These are phyloP conservation scores for Thamnaconus septentrionalis DNA, from an alignment of 2,113 vertebrate genomes.

Conservation along the genomic window DNA sequence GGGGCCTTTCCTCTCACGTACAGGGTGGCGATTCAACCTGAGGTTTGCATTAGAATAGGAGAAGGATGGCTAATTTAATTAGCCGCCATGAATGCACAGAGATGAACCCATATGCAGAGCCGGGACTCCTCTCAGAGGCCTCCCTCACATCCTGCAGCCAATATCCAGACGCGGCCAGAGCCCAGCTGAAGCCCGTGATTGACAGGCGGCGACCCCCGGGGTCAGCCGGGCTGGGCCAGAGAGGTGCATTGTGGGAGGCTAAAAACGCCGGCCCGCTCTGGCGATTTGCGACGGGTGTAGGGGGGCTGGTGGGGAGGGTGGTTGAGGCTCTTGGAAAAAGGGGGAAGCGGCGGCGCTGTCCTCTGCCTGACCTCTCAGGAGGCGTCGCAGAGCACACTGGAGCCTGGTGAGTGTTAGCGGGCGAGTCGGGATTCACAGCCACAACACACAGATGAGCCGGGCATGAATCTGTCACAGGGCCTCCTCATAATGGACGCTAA, in stretches of 20 bases:
- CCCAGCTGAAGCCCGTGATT: constrained; percentile 74
- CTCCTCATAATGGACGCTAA: neutral
- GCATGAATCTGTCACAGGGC: constrained; percentile 1
- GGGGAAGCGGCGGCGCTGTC: constrained; percentile 66
- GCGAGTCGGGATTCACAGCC: constrained; percentile 29
- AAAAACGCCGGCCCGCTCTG: no score
- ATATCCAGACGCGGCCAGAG: constrained; percentile 66
- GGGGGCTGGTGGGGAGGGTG: constrained; percentile 8
- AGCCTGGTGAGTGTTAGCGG: constrained; percentile 40
- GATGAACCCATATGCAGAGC: constrained; percentile 78
- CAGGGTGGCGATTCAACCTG: constrained; percentile 75
- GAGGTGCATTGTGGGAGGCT: constrained; percentile 76
- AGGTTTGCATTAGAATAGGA: constrained; percentile 80
- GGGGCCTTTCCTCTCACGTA: constrained; percentile 71
- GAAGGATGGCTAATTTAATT: constrained; percentile 81
- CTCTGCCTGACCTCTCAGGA: constrained; percentile 65
- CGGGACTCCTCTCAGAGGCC: constrained; percentile 69
- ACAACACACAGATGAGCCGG: constrained; percentile 32
- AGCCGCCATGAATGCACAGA: constrained; percentile 79
- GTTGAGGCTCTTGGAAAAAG: constrained; percentile 20
- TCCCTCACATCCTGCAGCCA: constrained; percentile 67
- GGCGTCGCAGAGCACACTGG: constrained; percentile 42
- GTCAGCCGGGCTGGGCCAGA: constrained; percentile 63
- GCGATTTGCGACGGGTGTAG: no score
- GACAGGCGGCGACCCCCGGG: constrained; percentile 75